These are phyloP conservation scores for Branchipolynoe longqiensis DNA, from an alignment of 2,888 invertebrate genomes.

Conservation along the genomic window DNA sequence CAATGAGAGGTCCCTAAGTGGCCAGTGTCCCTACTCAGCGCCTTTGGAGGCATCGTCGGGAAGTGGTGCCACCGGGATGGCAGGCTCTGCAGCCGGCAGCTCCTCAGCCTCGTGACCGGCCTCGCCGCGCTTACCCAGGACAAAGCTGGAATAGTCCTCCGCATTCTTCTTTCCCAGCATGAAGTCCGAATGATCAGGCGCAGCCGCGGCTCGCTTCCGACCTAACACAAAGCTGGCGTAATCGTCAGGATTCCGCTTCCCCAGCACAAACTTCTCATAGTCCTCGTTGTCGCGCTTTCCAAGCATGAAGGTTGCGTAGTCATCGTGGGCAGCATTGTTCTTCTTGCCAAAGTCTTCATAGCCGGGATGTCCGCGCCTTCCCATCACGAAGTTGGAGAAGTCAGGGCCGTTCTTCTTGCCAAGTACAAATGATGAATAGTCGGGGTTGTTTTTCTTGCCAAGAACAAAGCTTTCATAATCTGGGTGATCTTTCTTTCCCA, in stretches of 20 bases:
- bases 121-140: conserved; percentile 3
- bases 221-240: conserved; percentile 22
- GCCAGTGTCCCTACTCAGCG: no score
- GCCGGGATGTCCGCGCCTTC: conserved; percentile 10
- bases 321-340: background rate
- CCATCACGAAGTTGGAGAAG: background rate
- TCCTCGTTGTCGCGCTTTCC: background rate
- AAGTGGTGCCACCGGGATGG: no score
- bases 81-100: no score
- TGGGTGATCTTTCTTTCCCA: conserved; percentile 30
- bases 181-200: conserved; percentile 26
- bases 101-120: background rate
- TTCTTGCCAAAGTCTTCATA: conserved; percentile 22
- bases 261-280: background rate
- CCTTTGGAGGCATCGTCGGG: no score
- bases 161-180: conserved; percentile 50
- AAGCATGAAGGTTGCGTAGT: background rate
- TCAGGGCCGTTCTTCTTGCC: conserved; percentile 9
- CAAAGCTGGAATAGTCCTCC: conserved; percentile 9
- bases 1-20: no score
- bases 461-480: conserved; percentile 16
- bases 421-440: background rate
- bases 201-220: background rate
- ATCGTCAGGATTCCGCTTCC: background rate
- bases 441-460: conserved; percentile 10